Evolutionary conservation across 2,888 invertebrate genomes (phyloP).

Genomic region (Drosophila suboccidentalis): DNA sequence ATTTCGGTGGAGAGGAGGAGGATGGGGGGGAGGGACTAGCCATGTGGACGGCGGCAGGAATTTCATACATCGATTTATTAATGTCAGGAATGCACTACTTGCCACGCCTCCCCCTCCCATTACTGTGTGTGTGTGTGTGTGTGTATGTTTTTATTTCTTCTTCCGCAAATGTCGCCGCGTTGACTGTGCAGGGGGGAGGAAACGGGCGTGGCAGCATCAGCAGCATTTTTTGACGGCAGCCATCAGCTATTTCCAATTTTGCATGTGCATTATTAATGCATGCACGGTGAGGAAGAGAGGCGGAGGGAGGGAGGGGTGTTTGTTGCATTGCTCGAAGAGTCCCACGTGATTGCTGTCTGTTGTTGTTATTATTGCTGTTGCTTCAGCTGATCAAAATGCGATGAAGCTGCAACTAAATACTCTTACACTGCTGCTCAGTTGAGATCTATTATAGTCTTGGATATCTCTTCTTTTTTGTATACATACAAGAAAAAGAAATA

Average conservation of each 20-base stretch:
- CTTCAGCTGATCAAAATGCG: conserved; percentile 54
- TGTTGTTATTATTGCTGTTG: conserved; percentile 33
- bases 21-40: not conserved
- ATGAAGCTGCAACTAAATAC: conserved; percentile 33
- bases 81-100: conserved; percentile 72
- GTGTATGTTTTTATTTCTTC: conserved; percentile 37
- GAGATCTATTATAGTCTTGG: not conserved
- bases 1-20: not conserved
- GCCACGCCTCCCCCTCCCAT: conserved; percentile 41
- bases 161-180: conserved; percentile 42
- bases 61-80: conserved; percentile 80
- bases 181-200: not conserved
- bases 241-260: conserved; percentile 79
- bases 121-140: conserved; percentile 5
- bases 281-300: conserved; percentile 17
- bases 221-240: conserved; percentile 75
- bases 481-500: too few species aligned
- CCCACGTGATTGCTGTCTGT: conserved; percentile 54
- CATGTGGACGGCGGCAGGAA: conserved; percentile 45
- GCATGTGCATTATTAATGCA: conserved; percentile 76
- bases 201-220: conserved; percentile 19
- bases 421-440: not conserved
- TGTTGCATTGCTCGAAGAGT: conserved; percentile 34
- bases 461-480: not conserved
- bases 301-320: conserved; percentile 1